These are phyloP conservation scores for Rhombomys opimus DNA, from an alignment of 2,113 vertebrate genomes.

Conservation along the genomic window DNA sequence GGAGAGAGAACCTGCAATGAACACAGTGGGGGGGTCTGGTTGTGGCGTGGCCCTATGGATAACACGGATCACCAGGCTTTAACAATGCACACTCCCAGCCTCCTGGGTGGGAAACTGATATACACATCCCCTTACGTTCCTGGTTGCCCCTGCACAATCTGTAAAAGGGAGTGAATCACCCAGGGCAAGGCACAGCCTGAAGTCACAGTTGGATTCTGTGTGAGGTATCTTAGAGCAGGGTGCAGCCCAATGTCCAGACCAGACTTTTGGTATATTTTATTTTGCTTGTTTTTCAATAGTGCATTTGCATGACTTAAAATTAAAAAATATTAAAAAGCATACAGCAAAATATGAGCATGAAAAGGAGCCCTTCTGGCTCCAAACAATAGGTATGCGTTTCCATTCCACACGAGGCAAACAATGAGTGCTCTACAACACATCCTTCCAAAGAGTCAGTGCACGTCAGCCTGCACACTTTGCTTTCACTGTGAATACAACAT, in stretches of 20 bases:
- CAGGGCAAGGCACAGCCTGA: not conserved
- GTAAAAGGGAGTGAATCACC: not conserved
- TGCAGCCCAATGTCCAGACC: not conserved
- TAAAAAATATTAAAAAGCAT: conserved; percentile 22
- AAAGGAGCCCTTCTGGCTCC: not conserved
- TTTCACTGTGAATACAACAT: not conserved
- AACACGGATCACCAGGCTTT: not conserved
- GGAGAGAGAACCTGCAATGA: not conserved
- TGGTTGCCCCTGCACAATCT: not conserved
- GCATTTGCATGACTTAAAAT: conserved; percentile 37
- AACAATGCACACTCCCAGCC: not conserved
- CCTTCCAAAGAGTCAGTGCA: not conserved
- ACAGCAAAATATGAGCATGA: not conserved
- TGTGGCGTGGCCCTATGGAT: not conserved
- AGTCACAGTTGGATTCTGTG: too few relatives aligned
- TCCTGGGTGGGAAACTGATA: not conserved
- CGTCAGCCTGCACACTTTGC: not conserved
- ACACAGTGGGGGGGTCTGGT: not conserved
- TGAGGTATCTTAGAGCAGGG: not conserved
- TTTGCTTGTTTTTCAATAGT: conserved; percentile 21
- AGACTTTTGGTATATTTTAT: not conserved
- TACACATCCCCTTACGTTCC: too few relatives aligned
- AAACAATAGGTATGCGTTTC: not conserved
- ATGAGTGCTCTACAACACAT: not conserved
- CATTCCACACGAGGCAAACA: not conserved